Evolutionary conservation across 1,140 invertebrate genomes (phyloP).

Genomic region (Macrosteles quadrilineatus): DNA sequence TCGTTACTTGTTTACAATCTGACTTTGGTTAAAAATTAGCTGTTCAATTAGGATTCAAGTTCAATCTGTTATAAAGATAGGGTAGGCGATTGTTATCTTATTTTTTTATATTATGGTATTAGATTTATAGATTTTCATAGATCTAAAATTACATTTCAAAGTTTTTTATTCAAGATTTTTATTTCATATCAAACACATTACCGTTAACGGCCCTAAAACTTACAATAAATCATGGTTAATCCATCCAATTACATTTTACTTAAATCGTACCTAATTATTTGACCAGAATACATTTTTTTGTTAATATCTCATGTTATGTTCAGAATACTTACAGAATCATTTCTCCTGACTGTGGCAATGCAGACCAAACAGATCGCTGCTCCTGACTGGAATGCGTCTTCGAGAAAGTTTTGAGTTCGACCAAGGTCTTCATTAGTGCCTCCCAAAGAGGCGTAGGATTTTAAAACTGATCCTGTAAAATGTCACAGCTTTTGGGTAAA

Average conservation of each 20-base stretch:
- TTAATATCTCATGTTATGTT: slow-evolving; percentile 40
- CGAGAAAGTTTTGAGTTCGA: slow-evolving; percentile 68
- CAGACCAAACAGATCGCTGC: slow-evolving; percentile 88
- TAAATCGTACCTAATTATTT: background rate
- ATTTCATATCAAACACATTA: too few species aligned
- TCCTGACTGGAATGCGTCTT: slow-evolving; percentile 74
- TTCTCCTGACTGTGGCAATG: slow-evolving; percentile 82
- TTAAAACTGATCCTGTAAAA: slow-evolving; percentile 47
- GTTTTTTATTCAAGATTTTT: too few species aligned
- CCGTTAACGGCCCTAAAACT: too few species aligned
- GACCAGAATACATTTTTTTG: background rate
- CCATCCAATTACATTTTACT: background rate
- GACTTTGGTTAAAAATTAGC: too few species aligned
- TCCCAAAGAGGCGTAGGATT: slow-evolving; percentile 51
- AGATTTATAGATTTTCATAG: too few species aligned
- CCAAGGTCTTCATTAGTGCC: slow-evolving; percentile 53
- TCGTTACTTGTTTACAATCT: too few species aligned
- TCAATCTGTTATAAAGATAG: too few species aligned
- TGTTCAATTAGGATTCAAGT: too few species aligned
- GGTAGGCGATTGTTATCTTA: too few species aligned
- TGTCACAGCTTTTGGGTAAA: too few species aligned
- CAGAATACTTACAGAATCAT: slow-evolving; percentile 68
- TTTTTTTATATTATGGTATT: too few species aligned
- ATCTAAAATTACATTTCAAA: too few species aligned
- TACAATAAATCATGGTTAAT: background rate